Base-by-base conservation (phyloP, 2,113 vertebrate species). In the Orthonyx spaldingii region DNA sequence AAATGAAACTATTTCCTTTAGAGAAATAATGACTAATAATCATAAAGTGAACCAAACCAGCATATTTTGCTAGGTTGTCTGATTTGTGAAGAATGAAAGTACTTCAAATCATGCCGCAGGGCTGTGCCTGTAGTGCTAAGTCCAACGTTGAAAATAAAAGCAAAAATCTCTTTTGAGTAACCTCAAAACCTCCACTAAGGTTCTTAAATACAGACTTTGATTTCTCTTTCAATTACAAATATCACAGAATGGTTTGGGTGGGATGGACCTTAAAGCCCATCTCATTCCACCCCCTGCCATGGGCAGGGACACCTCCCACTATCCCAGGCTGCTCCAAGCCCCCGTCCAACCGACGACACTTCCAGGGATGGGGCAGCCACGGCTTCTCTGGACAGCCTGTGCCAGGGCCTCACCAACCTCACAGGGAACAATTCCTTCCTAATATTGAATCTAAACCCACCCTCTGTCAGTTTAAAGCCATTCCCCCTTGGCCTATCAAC, bases 331-430 rank as follows among this genome's bases (percentile, higher is more conserved):
- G 47, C 47, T 70, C 74, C n/a, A 27, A 44, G 22, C 22, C 22
- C 22, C 55, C 0, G 0, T 69, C 39, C 63, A 47, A 0, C 20
- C 30, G 41, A 30, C 49, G 16, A 5, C 49, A 56, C 24, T 63
- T 2, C 30, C 65, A 71, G 65, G 56, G 49, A 71, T 70, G 56
- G 56, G 8, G 11, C n/a, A 47, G 16, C 30, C 49, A 26, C n/a
- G 47, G 35, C 65, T 63, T 0, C 65, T 26, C 41, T 56, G 49
- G 30, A 6, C 8, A 79, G 0, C 30, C n/a, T 32, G 20, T 56
- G 65, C 46, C 32, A 44, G 53, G 32, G 33, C 30, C 75, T 49
- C 3, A 0, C 24, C 30, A 18, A 7, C 35, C 17, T 42, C 41
- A 14, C 65, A 63, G 20, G 11, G 16, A 55, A 26, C 16, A 37